Percentiles rank a stretch among this genome's conserved stretches.
Evolutionary conservation across 2,888 invertebrate species (phyloP).

Genomic region (Meiosimyza platycephala): DNA sequence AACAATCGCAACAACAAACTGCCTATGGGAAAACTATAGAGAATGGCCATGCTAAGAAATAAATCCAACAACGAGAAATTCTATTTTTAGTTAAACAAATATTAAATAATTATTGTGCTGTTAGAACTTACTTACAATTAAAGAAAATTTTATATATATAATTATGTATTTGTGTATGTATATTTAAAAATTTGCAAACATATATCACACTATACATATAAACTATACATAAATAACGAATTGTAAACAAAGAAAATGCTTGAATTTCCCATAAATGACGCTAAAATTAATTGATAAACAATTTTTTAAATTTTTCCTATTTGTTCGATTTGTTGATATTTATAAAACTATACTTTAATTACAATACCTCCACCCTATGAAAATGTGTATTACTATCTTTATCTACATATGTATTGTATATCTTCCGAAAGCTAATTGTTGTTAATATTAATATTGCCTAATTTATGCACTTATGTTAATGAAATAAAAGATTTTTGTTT

Average conservation of each 20-base stretch:
- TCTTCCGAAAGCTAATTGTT: constrained; percentile 21
- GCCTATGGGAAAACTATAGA: constrained; percentile 50
- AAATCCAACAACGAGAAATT: constrained; percentile 38
- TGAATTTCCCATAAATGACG: neutral
- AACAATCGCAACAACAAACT: constrained; percentile 38
- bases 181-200: constrained; percentile 22
- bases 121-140: constrained; percentile 40
- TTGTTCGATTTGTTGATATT: constrained; percentile 22
- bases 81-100: constrained; percentile 35
- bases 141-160: constrained; percentile 26
- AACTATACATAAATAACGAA: constrained; percentile 26
- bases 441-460: constrained; percentile 25
- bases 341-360: constrained; percentile 42
- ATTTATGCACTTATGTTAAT: constrained; percentile 45
- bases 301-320: constrained; percentile 23
- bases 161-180: neutral
- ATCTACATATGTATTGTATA: constrained; percentile 1
- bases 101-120: constrained; percentile 33
- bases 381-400: constrained; percentile 19
- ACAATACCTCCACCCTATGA: constrained; percentile 28
- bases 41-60: constrained; percentile 56
- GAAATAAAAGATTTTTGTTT: constrained; percentile 1
- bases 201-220: constrained; percentile 32
- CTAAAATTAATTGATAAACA: constrained; percentile 3
- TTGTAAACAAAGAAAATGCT: constrained; percentile 41